Conservation (phyloP, 2,888 invertebrate genomes). For the Polymixis flavicincta region DNA sequence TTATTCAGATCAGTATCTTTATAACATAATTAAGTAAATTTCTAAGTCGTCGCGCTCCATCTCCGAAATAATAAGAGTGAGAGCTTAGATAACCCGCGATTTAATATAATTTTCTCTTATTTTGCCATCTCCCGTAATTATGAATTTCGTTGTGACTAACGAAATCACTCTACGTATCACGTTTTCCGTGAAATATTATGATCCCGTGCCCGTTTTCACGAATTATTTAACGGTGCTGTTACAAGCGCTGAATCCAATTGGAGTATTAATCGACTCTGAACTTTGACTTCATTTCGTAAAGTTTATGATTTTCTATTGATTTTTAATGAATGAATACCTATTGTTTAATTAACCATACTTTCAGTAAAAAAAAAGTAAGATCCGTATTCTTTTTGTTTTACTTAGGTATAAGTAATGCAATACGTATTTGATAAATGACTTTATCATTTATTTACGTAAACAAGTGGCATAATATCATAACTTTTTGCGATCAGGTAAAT, state of each 20-base stretch:
- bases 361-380: constrained; percentile 1
- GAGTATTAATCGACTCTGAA: constrained; percentile 22
- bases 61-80: constrained; percentile 82
- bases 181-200: constrained; percentile 66
- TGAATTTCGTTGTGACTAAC: constrained; percentile 75
- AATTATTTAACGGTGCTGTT: constrained; percentile 40
- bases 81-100: constrained; percentile 81
- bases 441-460: constrained; percentile 54
- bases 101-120: constrained; percentile 81
- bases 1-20: constrained; percentile 84
- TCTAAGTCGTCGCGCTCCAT: constrained; percentile 80
- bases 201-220: constrained; percentile 30
- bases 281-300: constrained; percentile 16
- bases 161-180: constrained; percentile 73
- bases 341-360: background rate
- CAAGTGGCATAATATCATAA: constrained; percentile 42
- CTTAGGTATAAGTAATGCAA: background rate
- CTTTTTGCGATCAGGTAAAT: constrained; percentile 55
- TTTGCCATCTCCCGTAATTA: constrained; percentile 80
- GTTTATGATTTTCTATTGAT: constrained; percentile 9
- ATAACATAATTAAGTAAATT: constrained; percentile 86
- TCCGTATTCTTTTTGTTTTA: constrained; percentile 2
- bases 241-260: constrained; percentile 26
- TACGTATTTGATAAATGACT: constrained; percentile 37
- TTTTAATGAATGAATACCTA: background rate